Percentiles rank a stretch among this genome's conserved stretches.
Conservation (phyloP, 1,140 invertebrate genomes). For the Scylla paramamosain region DNA sequence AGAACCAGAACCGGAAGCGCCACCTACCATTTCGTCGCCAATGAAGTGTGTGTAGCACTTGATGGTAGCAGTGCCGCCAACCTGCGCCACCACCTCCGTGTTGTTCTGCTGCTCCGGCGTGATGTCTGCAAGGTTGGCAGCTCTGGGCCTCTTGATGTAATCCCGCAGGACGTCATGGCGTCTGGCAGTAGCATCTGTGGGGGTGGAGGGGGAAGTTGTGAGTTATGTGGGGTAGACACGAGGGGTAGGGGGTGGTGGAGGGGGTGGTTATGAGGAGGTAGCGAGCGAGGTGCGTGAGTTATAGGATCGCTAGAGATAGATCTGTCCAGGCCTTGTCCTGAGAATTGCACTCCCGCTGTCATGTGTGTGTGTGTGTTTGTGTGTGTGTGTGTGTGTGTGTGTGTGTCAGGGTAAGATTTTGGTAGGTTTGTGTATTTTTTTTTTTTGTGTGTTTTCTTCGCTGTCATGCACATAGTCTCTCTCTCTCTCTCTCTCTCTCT, state of each 20-base stretch:
- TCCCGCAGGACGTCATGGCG: not conserved
- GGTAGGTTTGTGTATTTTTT: too few relatives aligned
- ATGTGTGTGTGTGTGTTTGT: not conserved
- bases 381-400: slow-evolving; percentile 5
- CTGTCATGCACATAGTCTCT: too few relatives aligned
- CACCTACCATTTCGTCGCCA: slow-evolving; percentile 38
- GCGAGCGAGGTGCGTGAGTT: too few relatives aligned
- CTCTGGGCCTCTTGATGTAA: slow-evolving; percentile 12
- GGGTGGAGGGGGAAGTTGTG: not conserved
- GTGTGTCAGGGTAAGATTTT: too few relatives aligned
- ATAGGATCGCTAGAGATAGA: not conserved
- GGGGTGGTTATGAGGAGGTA: not conserved
- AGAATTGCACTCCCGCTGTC: too few relatives aligned
- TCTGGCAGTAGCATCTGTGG: slow-evolving; percentile 14
- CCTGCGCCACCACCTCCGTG: slow-evolving; percentile 49
- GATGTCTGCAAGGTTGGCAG: slow-evolving; percentile 34
- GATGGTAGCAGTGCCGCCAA: slow-evolving; percentile 49
- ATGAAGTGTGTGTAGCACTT: slow-evolving; percentile 50
- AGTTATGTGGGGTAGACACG: not conserved
- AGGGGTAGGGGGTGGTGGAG: not conserved
- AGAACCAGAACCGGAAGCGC: too few relatives aligned
- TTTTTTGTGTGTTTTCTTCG: too few relatives aligned
- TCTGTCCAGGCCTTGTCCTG: not conserved
- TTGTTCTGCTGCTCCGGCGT: slow-evolving; percentile 44
- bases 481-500: too few relatives aligned